Evolutionary conservation across 2,888 invertebrate genomes (phyloP), one percentile per base, ranked within the genome.

Genomic region (Actias luna): DNA sequence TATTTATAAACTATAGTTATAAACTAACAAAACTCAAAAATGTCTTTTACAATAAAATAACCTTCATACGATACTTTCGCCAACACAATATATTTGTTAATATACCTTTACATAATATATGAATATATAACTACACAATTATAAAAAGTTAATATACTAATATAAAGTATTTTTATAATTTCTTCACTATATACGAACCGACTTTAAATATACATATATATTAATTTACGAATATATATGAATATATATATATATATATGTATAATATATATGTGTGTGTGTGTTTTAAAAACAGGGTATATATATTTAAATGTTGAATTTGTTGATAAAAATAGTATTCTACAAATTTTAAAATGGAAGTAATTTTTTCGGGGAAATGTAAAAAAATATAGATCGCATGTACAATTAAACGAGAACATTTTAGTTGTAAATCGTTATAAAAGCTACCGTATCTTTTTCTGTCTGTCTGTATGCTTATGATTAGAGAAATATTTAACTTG

Each of bases 21-120:
- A 57, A 55, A 62, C 61, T 62, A 42, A 58, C 68, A 70, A 70
- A 66, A 65, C 62, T 66, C 64, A 66, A 70, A 66, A 73, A 74
- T 81, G 81, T 80, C 81, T 81, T 81, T 81, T 80, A 71, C 73
- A 73, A 72, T 70, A 66, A 42, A 64, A 69, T 58, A 62, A 67
- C 4, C 29, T 55, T 42, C 57, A 58, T 57, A 58, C 57, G 42
- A 69, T 75, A 78, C 75, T 76, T 66, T 74, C 74, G 68, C 67
- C 71, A 71, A 76, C 74, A 75, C 66, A 69, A 61, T 66, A 68
- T 50, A 50, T 25, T 22, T 22, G 46, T 12, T 10, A 2, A 22
- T 18, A 46, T 22, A 5, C 22, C 7, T 46, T 18, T 42, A 42
- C 18, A 42, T 22, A 46, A 46, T 22, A 10, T 12, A 46, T 8